Evolutionary conservation across 2,888 invertebrate species (phyloP), one percentile per base, ranked within the genome.

Genomic region (Xylocampa areola): DNA sequence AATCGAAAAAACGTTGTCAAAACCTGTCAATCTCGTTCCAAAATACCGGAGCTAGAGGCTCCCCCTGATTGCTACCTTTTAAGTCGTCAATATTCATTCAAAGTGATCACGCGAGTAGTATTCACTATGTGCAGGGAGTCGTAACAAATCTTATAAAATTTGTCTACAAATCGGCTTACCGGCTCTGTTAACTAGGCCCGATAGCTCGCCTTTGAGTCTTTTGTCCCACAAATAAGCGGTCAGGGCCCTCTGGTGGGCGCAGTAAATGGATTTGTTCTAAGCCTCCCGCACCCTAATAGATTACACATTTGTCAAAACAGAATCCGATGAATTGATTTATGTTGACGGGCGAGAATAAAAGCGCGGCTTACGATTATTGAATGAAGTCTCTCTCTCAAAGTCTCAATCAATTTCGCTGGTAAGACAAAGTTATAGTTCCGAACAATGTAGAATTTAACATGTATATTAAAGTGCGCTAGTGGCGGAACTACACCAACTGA

Each of bases 221-320:
- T 71, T 78, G 80, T 71, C 59, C 48, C 52, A 51, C 69, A 60
- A 72, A 52, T 64, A 73, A 71, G 68, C 71, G 73, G 69, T 68
- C 72, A 69, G 63, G 68, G 60, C 59, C 62, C 59, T 58, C 65
- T 39, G 66, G 25, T 59, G 69, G 68, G 54, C 55, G 58, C 51
- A 61, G 68, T 82, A 79, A 84, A 78, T 73, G 79, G 83, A 84
- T 85, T 83, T 80, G 74, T 76, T 65, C 54, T 76, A 73, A 79
- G 77, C 79, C 73, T 51, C 73, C 60, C 50, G 62, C 57, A 60
- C 21, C 68, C 67, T 80, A 82, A 86, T 82, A 82, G 80, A 81
- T 81, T 81, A 81, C 80, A 79, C 82, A 83, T 88, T 86, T 86
- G 82, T 83, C 84, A 81, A 84, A 87, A 87, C 82, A 79, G 73